Percentiles rank a stretch among this genome's conserved stretches.
Evolutionary conservation across 2,888 invertebrate species (phyloP).

Genomic region (Dysmachus trigonus): DNA sequence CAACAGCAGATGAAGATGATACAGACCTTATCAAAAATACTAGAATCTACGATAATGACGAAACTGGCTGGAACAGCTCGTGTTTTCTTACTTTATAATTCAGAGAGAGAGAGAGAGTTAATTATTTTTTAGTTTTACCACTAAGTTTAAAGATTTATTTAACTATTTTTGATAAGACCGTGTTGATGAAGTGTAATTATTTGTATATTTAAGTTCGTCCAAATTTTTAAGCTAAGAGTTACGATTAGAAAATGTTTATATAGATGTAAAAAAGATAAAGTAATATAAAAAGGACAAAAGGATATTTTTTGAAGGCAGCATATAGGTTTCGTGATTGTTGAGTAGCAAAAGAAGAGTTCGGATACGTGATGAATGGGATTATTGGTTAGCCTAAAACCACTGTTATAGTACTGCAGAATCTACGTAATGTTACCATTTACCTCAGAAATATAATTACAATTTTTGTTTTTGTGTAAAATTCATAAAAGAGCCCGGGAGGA

Average conservation of each 20-base stretch:
- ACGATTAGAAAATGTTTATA: slow-evolving; percentile 41
- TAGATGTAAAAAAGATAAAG: slow-evolving; percentile 40
- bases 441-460: slow-evolving; percentile 37
- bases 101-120: slow-evolving; percentile 1
- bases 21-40: slow-evolving; percentile 7
- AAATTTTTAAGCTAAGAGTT: slow-evolving; percentile 42
- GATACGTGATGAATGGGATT: neutral
- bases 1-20: neutral
- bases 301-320: slow-evolving; percentile 43
- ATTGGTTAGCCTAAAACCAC: slow-evolving; percentile 15
- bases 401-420: slow-evolving; percentile 14
- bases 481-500: neutral
- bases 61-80: slow-evolving; percentile 35
- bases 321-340: slow-evolving; percentile 43
- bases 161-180: slow-evolving; percentile 29
- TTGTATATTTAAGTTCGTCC: slow-evolving; percentile 48
- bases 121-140: slow-evolving; percentile 38
- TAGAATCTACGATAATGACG: neutral
- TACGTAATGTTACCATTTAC: slow-evolving; percentile 47
- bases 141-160: slow-evolving; percentile 27
- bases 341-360: neutral
- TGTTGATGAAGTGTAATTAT: slow-evolving; percentile 23
- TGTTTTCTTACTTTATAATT: slow-evolving; percentile 15
- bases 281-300: slow-evolving; percentile 44
- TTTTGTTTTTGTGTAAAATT: slow-evolving; percentile 33